Base-by-base conservation (phyloP, 2,888 invertebrate genomes). In the Cheilosia variabilis region DNA sequence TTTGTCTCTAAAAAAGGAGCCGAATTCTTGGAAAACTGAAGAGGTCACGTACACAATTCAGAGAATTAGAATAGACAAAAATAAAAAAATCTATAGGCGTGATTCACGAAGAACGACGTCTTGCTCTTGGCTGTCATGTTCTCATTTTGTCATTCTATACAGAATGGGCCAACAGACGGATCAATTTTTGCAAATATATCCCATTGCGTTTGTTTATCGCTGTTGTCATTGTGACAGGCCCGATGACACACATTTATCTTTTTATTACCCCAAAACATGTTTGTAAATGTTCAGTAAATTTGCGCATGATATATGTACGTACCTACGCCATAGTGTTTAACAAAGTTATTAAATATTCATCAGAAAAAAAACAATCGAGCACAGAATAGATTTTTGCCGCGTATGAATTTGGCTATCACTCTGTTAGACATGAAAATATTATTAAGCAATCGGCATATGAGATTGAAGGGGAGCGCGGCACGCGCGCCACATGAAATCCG, bases 331-430 rank as follows among this genome's bases (percentile, higher is more conserved):
- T 17, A 47, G 45, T 37, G 63, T 53, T 45, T 55, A 53, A 45
- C 53, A 62, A 62, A 63, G 63, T 73, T 63, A 63, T 73, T 73
- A 55, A 55, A 63, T 63, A 53, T 55, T 37, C 73, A 57, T 24
- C 50, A 50, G 0, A 45, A 34, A 17, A 5, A 58, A 45, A 34
- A 17, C 4, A 58, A 27, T 1, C 27, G 27, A 27, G 27, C 43
- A n/a, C 45, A 45, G 22, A 22, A 22, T 22, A 22, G 22, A 22
- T 22, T 22, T 1, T 22, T 22, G 22, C 22, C 22, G 71, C 41
- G 2, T 43, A 41, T n/a, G 22, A 22, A n/a, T 17, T 31, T 31
- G 13, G n/a, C 22, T 52, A 22, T 15, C 60, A 60, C 24, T 43
- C 27, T 13, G 31, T 62, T 24, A 41, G 47, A 17, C 17, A 47